phyloP scores from a whole-genome alignment of 2,797 vertebrate species.

The Alca torda region DNA sequence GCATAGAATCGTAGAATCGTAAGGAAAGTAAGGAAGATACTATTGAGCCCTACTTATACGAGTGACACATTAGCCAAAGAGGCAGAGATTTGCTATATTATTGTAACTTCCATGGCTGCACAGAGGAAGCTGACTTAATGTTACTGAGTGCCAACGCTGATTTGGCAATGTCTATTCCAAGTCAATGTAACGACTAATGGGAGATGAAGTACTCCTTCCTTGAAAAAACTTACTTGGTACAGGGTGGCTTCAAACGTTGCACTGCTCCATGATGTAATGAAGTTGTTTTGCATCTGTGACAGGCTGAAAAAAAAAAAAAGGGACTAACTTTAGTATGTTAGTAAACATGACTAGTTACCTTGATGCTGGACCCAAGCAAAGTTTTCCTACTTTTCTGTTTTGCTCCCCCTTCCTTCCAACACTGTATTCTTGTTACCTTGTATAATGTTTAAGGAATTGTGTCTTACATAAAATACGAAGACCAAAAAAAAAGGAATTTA shows the following conservation, averaged over 20 bases:
- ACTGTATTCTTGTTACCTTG: background rate
- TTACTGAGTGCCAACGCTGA: background rate
- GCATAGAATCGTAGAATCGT: background rate
- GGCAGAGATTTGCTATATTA: background rate
- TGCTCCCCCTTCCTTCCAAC: background rate
- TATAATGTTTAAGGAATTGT: background rate
- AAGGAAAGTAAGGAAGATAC: background rate
- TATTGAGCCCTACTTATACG: background rate
- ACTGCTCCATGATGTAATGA: background rate
- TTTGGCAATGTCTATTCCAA: background rate
- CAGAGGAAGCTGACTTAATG: background rate
- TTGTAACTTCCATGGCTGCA: accelerated
- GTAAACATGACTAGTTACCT: background rate
- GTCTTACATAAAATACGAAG: background rate
- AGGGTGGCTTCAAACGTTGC: background rate
- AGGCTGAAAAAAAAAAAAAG: background rate
- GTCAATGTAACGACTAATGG: background rate
- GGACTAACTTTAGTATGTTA: background rate
- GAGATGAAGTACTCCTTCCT: background rate
- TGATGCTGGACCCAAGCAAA: background rate
- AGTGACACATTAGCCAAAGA: background rate
- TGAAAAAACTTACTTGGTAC: background rate
- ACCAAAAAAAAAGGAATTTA: background rate
- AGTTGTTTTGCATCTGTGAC: background rate
- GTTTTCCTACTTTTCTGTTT: background rate